Conservation (phyloP, 92 coral and sea anemone genomes). For the Parazoanthus swiftii region DNA sequence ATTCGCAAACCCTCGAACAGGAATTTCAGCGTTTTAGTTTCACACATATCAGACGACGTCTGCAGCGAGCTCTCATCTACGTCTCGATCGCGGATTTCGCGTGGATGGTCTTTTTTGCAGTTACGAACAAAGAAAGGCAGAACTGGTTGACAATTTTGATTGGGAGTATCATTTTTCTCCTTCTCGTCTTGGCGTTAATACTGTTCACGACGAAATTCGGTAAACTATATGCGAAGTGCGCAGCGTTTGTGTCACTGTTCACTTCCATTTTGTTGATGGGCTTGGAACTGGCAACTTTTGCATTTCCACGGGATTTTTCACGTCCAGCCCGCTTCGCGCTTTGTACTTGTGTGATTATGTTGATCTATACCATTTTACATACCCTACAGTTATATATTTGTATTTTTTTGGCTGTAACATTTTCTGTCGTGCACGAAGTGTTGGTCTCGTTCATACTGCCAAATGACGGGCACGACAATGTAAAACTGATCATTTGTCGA, state of each 20-base stretch:
- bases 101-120: conserved; percentile 95
- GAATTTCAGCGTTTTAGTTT: conserved; percentile 96
- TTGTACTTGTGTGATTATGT: conserved; percentile 90
- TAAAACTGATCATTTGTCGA: conserved; percentile 70
- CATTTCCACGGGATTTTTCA: conserved; percentile 69
- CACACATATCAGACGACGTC: conserved; percentile 84
- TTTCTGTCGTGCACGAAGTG: conserved; percentile 92
- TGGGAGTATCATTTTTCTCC: conserved; percentile 77
- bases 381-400: conserved; percentile 87
- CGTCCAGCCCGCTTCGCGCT: conserved; percentile 86
- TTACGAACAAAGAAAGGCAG: conserved; percentile 43
- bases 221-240: conserved; percentile 78
- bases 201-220: conserved; percentile 81
- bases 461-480: conserved; percentile 37
- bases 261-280: conserved; percentile 79
- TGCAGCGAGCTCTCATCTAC: conserved; percentile 80
- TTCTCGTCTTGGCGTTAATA: conserved; percentile 68
- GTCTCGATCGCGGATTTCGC: conserved; percentile 72
- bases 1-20: conserved; percentile 91
- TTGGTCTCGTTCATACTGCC: conserved; percentile 47
- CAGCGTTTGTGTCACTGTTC: conserved; percentile 77
- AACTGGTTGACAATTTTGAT: conserved; percentile 69
- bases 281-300: conserved; percentile 76
- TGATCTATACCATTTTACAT: conserved; percentile 93
- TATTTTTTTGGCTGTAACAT: conserved; percentile 79